Evolutionary conservation across 2,797 vertebrate species (phyloP).

Genomic region (Phoxinus dragarum): DNA sequence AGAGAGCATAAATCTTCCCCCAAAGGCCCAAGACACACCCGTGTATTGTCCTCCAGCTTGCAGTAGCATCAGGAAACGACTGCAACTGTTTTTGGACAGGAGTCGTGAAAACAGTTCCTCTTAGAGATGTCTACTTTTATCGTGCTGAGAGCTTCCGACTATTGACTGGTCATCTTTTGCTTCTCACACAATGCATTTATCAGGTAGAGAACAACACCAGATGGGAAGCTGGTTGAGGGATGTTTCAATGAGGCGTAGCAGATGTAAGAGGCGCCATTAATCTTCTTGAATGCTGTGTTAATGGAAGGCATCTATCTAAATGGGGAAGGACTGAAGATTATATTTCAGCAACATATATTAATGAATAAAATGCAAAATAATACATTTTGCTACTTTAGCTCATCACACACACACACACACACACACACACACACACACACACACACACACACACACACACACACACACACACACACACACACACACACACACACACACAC

Average conservation of each 20-base stretch:
- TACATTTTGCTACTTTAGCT: background rate
- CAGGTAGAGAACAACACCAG: slow-evolving; percentile 26
- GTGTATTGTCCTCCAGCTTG: slow-evolving; percentile 60
- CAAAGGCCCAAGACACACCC: slow-evolving; percentile 60
- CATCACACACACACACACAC: background rate
- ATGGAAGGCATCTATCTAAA: slow-evolving; percentile 1
- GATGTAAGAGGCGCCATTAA: slow-evolving; percentile 11
- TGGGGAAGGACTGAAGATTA: background rate
- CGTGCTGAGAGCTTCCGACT: slow-evolving; percentile 66
- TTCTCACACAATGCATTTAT: slow-evolving; percentile 14
- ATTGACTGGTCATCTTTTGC: slow-evolving; percentile 62
- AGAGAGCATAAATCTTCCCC: slow-evolving; percentile 64
- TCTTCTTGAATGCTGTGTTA: slow-evolving; percentile 10
- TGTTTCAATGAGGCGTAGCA: slow-evolving; percentile 40
- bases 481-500: no score
- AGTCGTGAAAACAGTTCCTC: slow-evolving; percentile 68
- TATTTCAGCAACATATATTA: background rate
- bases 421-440: background rate
- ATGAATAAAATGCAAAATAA: background rate
- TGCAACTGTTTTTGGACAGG: slow-evolving; percentile 67
- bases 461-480: no score
- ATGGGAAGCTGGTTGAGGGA: slow-evolving; percentile 21
- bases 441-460: no score
- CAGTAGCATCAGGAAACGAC: slow-evolving; percentile 69
- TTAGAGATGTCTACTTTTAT: slow-evolving; percentile 63